phyloP scores from a whole-genome alignment of 2,113 vertebrate genomes.

The Syngnathus scovelli region DNA sequence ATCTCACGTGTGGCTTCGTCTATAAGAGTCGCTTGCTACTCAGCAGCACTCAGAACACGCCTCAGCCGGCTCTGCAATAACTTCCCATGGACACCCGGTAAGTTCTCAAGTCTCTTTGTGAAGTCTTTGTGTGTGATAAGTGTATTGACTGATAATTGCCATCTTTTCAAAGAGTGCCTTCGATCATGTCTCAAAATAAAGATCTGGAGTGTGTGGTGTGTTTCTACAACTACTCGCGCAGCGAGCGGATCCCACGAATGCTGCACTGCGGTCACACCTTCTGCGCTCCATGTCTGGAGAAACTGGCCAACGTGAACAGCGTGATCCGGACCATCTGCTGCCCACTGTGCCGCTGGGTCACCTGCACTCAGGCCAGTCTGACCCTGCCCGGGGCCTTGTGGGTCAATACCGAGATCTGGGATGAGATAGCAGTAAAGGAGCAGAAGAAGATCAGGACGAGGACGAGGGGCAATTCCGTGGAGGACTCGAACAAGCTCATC shows the following conservation, averaged over 20 bases:
- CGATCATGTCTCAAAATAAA: neutral
- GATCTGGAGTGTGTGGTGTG: conserved; percentile 47
- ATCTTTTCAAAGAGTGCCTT: neutral
- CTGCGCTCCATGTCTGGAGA: conserved; percentile 47
- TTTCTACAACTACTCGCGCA: conserved; percentile 28
- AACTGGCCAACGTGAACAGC: neutral
- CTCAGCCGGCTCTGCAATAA: neutral
- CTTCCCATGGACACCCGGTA: neutral
- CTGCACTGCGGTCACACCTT: conserved; percentile 59
- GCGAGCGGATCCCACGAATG: conserved; percentile 24
- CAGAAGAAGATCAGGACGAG: too few species aligned
- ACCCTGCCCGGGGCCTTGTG: conserved; percentile 24
- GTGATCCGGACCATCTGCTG: conserved; percentile 25
- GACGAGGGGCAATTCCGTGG: accelerated
- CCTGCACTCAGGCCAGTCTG: conserved; percentile 29
- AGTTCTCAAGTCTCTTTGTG: neutral
- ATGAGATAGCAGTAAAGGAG: conserved; percentile 12
- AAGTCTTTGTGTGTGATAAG: neutral
- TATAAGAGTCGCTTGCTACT: neutral
- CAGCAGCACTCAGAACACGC: neutral
- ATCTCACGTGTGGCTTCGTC: neutral
- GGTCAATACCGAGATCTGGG: conserved; percentile 55
- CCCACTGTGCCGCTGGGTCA: conserved; percentile 57
- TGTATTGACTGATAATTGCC: neutral
- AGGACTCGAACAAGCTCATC: neutral